A percentile compares a stretch with the other conserved stretches of the same genome.
These are phyloP conservation scores for Rallus crepitans DNA, from an alignment of 2,797 vertebrate species.

Conservation along the genomic window DNA sequence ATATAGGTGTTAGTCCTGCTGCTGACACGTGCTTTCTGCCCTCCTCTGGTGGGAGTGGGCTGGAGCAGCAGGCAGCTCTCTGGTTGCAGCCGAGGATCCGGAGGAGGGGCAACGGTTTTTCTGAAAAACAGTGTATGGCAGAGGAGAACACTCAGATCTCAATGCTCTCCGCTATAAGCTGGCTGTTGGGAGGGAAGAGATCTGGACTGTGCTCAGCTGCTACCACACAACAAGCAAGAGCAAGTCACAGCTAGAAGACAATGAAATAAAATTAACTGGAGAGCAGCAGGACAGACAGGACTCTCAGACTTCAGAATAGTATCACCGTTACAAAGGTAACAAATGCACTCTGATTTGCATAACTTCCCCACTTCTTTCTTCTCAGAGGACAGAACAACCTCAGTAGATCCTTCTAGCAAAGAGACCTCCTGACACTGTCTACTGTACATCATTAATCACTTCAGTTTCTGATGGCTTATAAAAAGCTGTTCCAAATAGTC, in stretches of 20 bases:
- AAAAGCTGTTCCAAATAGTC: background rate
- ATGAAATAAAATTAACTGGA: background rate
- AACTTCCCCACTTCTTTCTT: background rate
- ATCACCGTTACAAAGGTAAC: background rate
- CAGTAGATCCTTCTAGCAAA: background rate
- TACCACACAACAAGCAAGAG: background rate
- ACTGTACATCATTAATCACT: background rate
- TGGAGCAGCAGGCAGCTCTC: constrained; percentile 93
- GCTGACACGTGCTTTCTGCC: constrained; percentile 87
- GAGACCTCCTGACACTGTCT: background rate
- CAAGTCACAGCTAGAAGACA: background rate
- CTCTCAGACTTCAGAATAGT: background rate
- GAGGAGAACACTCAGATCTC: background rate
- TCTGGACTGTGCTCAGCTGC: background rate
- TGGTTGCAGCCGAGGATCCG: constrained; percentile 89
- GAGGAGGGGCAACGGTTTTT: constrained; percentile 78
- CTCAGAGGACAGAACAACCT: background rate
- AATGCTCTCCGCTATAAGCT: background rate
- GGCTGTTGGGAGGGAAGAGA: background rate
- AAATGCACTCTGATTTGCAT: background rate
- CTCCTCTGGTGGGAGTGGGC: constrained; percentile 88
- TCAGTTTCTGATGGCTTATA: background rate
- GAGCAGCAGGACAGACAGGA: fast-evolving
- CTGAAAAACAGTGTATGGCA: constrained; percentile 71
- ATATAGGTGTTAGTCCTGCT: constrained; percentile 92